Evolutionary conservation across 2,797 vertebrate species (phyloP).

Genomic region (Helostoma temminkii): DNA sequence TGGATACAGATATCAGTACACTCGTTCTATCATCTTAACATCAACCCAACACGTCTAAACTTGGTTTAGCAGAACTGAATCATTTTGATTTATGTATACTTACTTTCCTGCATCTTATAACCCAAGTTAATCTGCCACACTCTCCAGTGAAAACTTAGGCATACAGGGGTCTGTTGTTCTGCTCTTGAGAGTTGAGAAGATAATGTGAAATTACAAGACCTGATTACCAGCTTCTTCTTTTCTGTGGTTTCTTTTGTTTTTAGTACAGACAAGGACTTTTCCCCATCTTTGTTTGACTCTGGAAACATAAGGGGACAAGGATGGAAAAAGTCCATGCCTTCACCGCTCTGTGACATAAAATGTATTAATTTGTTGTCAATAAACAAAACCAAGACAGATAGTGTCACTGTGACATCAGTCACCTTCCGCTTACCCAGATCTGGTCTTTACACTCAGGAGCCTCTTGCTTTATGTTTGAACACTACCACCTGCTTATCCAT

Average conservation of each 20-base stretch:
- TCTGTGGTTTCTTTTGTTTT: background rate
- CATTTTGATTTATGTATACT: too few relatives aligned
- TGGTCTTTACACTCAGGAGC: conserved; percentile 1
- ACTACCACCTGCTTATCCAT: conserved; percentile 2
- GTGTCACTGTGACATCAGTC: conserved; percentile 18
- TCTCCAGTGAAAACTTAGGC: too few relatives aligned
- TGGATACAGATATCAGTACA: too few relatives aligned
- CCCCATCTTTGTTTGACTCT: background rate
- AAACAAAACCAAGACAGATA: conserved; percentile 15
- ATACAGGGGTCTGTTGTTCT: too few relatives aligned
- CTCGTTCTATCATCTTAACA: too few relatives aligned
- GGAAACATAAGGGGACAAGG: background rate
- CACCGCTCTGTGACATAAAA: background rate
- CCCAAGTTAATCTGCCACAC: too few relatives aligned
- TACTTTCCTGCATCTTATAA: too few relatives aligned
- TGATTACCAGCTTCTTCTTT: background rate
- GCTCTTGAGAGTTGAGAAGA: too few relatives aligned
- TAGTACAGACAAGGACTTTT: background rate
- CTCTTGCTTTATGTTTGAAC: background rate
- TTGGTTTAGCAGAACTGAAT: too few relatives aligned
- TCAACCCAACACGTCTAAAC: too few relatives aligned
- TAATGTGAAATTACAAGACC: too few relatives aligned
- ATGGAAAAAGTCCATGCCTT: background rate
- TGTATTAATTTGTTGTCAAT: conserved; percentile 5
- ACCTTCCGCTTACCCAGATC: conserved; percentile 24